Base-by-base conservation (phyloP, 2,113 vertebrate species). In the Cromileptes altivelis region DNA sequence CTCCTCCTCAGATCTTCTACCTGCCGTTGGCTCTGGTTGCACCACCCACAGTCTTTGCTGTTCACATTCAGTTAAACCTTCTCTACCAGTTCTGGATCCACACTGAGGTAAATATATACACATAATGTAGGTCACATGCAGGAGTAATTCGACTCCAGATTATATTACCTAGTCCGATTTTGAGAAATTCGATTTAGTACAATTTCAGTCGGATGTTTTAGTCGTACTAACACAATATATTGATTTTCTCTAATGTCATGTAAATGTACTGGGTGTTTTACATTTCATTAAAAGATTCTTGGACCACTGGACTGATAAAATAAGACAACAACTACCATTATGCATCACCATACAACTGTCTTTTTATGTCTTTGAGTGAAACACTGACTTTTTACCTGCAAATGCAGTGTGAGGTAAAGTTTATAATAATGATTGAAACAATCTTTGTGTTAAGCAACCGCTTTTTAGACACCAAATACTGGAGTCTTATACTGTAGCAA, bases 71-170 rank as follows among this genome's bases (percentile, higher is more conserved):
- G 79, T 96, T 99, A 78, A 99, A 97, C 90, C 93, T 99, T 0
- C 96, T 99, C 61, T 99, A 98, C 91, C 98, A 99, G 84, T 98
- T 99, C 93, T 99, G 98, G 98, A 98, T 99, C 88, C 97, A 99
- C 91, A 99, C 97, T 14, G 97, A 99, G 97, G 98, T 99, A 95
- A 96, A 79, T 47, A 2, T 53, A 23, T 6, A 37, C 60, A 19
- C 70, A 17, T 30, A 8, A 10, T 42, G 42, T 2, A 42, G 30
- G 30, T 30, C 4, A 30, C 30, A 30, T 30, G 30, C 30, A 30
- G 30, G 30, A 30, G 30, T 30, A 30, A 30, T 30, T 30, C 4
- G 30, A 30, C 30, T 30, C 30, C 30, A 30, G 30, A 30, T 30
- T 4, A 0, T 4, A 30, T 30, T 30, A 30, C 4, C 30, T 30